Evolutionary conservation across 2,888 invertebrate species (phyloP).

Genomic region (Bibio marci): DNA sequence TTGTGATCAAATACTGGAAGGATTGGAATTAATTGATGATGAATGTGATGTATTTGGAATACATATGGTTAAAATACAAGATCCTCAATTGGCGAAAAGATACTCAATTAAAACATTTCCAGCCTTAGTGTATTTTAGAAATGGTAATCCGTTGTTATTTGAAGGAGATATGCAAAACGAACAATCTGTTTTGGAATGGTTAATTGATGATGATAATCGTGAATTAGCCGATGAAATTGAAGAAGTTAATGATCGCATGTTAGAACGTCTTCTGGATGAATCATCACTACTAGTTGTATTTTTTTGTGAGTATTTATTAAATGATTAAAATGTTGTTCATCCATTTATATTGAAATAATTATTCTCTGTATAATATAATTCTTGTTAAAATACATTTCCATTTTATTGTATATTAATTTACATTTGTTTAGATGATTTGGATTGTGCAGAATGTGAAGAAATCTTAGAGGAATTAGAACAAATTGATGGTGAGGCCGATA

Average conservation of each 20-base stretch:
- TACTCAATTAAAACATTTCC: slow-evolving; percentile 92
- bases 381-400: neutral
- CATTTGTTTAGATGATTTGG: slow-evolving; percentile 53
- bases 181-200: slow-evolving; percentile 81
- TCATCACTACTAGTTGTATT: slow-evolving; percentile 80
- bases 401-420: neutral
- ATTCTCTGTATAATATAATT: too few relatives aligned
- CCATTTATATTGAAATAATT: neutral
- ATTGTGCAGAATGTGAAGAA: slow-evolving; percentile 81
- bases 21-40: slow-evolving; percentile 75
- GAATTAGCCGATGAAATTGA: slow-evolving; percentile 89
- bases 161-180: slow-evolving; percentile 88
- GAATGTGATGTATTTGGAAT: slow-evolving; percentile 87
- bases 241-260: slow-evolving; percentile 78
- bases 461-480: slow-evolving; percentile 80
- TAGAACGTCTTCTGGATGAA: slow-evolving; percentile 66
- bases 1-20: slow-evolving; percentile 78
- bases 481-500: slow-evolving; percentile 88
- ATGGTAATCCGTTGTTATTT: slow-evolving; percentile 73
- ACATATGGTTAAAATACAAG: slow-evolving; percentile 84
- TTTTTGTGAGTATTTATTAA: slow-evolving; percentile 51
- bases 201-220: slow-evolving; percentile 82
- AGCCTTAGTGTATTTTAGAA: slow-evolving; percentile 78
- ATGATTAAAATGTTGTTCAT: neutral
- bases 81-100: slow-evolving; percentile 76